Evolutionary conservation across 2,797 vertebrate genomes (phyloP).

Genomic region (Rhinichthys osculus): DNA sequence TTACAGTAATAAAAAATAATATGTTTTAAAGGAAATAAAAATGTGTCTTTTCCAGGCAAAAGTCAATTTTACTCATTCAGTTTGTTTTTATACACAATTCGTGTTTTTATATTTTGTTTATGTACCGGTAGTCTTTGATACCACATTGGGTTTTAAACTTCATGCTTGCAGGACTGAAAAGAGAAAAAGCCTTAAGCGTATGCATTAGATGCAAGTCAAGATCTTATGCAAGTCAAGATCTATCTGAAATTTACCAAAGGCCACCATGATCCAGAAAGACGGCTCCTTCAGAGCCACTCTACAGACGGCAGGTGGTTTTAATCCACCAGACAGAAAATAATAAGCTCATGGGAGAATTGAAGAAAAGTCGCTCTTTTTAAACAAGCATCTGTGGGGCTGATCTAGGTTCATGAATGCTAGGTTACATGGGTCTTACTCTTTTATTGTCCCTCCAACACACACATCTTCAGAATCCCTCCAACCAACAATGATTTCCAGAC

Average conservation of each 20-base stretch:
- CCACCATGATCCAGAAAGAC: not conserved
- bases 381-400: not conserved
- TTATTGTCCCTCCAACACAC: conserved; percentile 34
- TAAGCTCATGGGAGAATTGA: conserved; percentile 25
- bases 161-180: not conserved
- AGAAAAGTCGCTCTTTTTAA: not conserved
- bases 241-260: not conserved
- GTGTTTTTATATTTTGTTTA: not conserved
- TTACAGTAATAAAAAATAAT: not conserved
- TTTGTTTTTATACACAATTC: not conserved
- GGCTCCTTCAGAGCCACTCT: not conserved
- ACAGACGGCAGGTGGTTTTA: not conserved
- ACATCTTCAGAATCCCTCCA: conserved; percentile 44
- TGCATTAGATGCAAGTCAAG: too few species aligned
- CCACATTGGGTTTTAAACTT: not conserved
- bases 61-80: not conserved
- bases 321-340: not conserved
- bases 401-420: not conserved
- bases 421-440: conserved; percentile 39
- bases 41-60: not conserved
- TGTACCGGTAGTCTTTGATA: not conserved
- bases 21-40: not conserved
- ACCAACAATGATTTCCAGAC: conserved; percentile 23
- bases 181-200: not conserved
- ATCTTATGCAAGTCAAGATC: not conserved